Conservation (phyloP, 2,797 vertebrate species). For the Mycteria americana region DNA sequence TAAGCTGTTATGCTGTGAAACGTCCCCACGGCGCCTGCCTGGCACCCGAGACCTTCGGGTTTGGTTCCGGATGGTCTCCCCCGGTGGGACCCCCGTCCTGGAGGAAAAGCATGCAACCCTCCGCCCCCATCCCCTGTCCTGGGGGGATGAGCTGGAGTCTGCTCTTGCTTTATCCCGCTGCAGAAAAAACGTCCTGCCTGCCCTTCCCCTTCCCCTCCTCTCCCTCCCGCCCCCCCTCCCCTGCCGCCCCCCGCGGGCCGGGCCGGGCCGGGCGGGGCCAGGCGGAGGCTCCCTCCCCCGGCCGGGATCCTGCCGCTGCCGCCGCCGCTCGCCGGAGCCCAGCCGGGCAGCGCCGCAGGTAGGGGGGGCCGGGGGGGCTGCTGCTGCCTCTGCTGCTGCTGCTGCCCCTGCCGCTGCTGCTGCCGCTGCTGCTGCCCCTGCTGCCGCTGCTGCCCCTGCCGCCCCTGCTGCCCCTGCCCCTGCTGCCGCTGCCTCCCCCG, state of each 20-base stretch:
- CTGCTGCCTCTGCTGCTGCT: no score
- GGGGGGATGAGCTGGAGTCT: neutral
- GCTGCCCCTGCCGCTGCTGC: neutral
- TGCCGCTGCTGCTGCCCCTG: neutral
- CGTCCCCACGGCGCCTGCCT: neutral
- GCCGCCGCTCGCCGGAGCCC: neutral
- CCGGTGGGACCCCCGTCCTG: neutral
- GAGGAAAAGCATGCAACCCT: no score
- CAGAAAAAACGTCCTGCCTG: neutral
- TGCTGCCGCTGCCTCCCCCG: neutral
- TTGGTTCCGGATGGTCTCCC: neutral
- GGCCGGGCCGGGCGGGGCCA: conserved; percentile 22
- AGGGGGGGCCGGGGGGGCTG: neutral
- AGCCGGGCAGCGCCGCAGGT: neutral
- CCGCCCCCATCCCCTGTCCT: no score
- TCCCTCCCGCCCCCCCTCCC: neutral
- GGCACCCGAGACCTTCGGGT: neutral
- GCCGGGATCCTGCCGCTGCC: neutral
- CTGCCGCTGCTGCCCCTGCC: neutral
- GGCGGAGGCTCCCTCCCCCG: neutral
- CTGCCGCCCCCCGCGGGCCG: neutral
- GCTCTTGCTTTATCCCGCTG: neutral
- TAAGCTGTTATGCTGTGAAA: neutral
- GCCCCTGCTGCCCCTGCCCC: no score
- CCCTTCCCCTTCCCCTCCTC: no score